Conservation (phyloP, 2,888 invertebrate genomes). For the Tipula vernalis region DNA sequence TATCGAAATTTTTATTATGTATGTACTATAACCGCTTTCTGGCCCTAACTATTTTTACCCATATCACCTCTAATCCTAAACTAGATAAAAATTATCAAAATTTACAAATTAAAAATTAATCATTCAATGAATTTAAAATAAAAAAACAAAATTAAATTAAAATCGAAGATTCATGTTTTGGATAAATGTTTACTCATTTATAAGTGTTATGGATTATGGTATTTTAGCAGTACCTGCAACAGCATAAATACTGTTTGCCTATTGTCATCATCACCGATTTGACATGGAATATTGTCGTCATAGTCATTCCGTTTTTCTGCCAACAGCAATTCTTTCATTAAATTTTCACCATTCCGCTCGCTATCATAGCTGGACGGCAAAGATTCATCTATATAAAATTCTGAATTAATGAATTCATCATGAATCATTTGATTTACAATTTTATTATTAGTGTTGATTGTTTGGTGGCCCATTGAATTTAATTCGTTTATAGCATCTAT, state of each 20-base stretch:
- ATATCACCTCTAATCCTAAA: neutral
- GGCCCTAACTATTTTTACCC: neutral
- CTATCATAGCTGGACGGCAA: slow-evolving; percentile 64
- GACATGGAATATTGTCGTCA: slow-evolving; percentile 10
- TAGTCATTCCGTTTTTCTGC: slow-evolving; percentile 12
- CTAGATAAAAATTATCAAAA: neutral
- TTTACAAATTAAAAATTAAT: neutral
- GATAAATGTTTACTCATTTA: neutral
- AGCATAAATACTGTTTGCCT: slow-evolving; percentile 11
- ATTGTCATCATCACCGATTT: slow-evolving; percentile 10
- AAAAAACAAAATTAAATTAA: neutral
- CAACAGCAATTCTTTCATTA: slow-evolving; percentile 14
- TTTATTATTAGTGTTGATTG: neutral
- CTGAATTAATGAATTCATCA: slow-evolving; percentile 61
- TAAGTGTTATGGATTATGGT: neutral
- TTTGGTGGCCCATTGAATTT: slow-evolving; percentile 13
- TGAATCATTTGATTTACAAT: slow-evolving; percentile 12
- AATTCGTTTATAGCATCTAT: neutral
- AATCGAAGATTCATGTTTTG: neutral
- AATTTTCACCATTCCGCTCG: slow-evolving; percentile 9
- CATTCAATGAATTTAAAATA: neutral
- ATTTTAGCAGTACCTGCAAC: slow-evolving; percentile 11
- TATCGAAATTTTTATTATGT: neutral
- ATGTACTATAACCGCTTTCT: neutral
- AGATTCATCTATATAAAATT: slow-evolving; percentile 82